Conservation (phyloP, 2,113 vertebrate genomes). For the Crocuta crocuta region DNA sequence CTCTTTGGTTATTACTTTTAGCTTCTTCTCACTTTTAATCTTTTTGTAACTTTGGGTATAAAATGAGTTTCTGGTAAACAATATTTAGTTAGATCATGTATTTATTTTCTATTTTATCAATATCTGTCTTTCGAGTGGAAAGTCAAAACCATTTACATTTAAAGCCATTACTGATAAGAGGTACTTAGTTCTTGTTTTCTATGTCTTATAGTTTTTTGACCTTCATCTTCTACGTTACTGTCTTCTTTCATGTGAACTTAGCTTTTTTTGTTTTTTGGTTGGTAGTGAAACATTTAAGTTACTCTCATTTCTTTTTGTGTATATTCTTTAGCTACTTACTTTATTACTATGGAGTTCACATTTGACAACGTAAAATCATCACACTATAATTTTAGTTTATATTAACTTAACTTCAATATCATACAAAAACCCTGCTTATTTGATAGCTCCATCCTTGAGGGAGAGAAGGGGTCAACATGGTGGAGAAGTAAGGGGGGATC, state of each 20-base stretch:
- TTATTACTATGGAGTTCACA: background rate
- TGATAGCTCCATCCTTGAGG: background rate
- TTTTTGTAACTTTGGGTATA: background rate
- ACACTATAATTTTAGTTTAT: background rate
- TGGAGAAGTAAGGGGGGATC: too few relatives aligned
- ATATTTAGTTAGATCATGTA: background rate
- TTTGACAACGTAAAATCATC: background rate
- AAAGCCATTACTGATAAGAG: background rate
- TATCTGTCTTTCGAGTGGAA: background rate
- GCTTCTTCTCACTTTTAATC: background rate
- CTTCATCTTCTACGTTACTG: background rate
- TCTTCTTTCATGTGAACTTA: background rate
- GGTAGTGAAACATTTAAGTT: background rate
- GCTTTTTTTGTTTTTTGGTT: background rate
- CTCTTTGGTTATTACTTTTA: background rate
- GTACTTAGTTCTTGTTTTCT: background rate
- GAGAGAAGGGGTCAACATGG: too few relatives aligned
- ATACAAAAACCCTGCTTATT: background rate
- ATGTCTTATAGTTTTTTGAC: background rate
- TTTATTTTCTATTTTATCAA: background rate
- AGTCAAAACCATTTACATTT: background rate
- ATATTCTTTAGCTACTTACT: background rate
- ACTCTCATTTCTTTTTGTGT: background rate
- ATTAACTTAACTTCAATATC: background rate
- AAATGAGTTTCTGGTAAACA: background rate